Base-by-base conservation (phyloP, 2,113 vertebrate genomes). In the Syngnathus floridae region DNA sequence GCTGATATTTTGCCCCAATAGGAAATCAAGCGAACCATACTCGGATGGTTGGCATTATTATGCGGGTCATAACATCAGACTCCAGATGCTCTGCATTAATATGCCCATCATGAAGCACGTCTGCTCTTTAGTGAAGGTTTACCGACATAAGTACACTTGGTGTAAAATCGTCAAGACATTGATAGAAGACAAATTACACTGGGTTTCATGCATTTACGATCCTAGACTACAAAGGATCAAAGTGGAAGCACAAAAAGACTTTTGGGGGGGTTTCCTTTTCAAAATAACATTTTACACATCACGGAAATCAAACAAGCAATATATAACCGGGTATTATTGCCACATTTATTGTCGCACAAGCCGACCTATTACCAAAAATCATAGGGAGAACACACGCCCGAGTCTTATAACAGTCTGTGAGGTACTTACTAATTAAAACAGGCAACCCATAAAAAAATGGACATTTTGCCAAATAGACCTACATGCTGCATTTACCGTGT, bases 91-190 rank as follows among this genome's bases (percentile, higher is more conserved):
- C 67, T 40, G 43, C 65, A 59, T 55, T 58, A 13, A 26, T 69
- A 41, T 10, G 37, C 40, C 70, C 62, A 63, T 69, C 14, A 62
- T 16, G 71, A 76, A 75, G 64, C 62, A 65, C 7, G 52, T 71
- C 35, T 38, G 41, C 57, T 70, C 71, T 74, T 80, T 64, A 69
- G 82, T 80, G 68, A 85, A 78, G 81, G 38, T 75, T 84, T 64
- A 80, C 76, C 84, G 75, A 88, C 79, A 61, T 89, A 89, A 88
- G 84, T 88, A 88, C 86, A 88, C 88, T 89, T 89, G 74, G 86
- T 87, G 86, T 84, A 49, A 79, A 79, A 86, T 73, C 67, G 65
- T 77, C 40, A 69, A 64, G 31, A 61, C 59, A 22, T 60, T 21
- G 36, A 60, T 41, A 52, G 45, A 68, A 62, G 59, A 65, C 49